phyloP scores from a whole-genome alignment of 2,888 invertebrate genomes.

The Tetragonula carbonaria region DNA sequence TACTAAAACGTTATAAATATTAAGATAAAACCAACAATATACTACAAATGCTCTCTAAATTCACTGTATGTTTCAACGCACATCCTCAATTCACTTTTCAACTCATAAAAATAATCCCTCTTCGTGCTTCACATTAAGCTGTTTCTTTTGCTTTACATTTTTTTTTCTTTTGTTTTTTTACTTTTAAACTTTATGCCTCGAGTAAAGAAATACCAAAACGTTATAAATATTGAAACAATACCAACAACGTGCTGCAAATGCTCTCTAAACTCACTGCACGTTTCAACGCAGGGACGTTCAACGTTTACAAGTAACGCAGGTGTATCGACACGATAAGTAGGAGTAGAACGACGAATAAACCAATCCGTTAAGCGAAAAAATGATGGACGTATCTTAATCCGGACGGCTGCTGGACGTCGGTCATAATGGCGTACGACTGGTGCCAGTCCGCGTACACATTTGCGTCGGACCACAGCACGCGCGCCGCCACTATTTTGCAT shows the following conservation, averaged over 20 bases:
- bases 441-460: constrained; percentile 30
- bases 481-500: constrained; percentile 78
- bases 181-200: no score
- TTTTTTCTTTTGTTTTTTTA: no score
- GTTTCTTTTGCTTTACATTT: no score
- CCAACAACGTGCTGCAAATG: neutral
- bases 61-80: neutral
- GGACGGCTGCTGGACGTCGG: constrained; percentile 46
- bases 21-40: no score
- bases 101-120: no score
- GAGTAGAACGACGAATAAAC: neutral
- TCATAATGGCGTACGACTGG: constrained; percentile 27
- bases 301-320: neutral
- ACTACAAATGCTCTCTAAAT: neutral
- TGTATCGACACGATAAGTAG: constrained; percentile 28
- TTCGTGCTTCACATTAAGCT: no score
- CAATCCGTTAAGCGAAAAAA: neutral
- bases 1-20: no score
- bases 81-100: no score
- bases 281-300: neutral
- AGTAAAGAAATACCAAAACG: no score
- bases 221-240: no score
- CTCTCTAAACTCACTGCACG: neutral
- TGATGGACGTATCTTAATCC: constrained; percentile 62
- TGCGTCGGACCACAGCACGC: constrained; percentile 39